Base-by-base conservation (phyloP, 1,140 invertebrate genomes). In the Pantala flavescens region DNA sequence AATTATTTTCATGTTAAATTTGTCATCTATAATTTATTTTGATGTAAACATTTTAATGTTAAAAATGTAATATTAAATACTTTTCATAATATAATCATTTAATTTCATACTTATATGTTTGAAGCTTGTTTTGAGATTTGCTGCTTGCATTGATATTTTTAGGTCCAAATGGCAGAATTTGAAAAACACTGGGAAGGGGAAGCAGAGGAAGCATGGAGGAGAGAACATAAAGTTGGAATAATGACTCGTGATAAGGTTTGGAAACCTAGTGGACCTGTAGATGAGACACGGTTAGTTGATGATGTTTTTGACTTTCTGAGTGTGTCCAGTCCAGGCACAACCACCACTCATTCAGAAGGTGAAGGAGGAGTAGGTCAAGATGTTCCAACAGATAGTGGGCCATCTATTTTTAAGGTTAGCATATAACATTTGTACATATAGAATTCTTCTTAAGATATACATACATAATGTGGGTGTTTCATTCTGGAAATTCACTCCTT, bases 301-400 rank as follows among this genome's bases (percentile, higher is more conserved):
- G 82, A 85, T 24, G 84, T 89, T 80, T 90, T 90, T 82, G 86
- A 85, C 70, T 88, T 88, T 77, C 80, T 88, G 42, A 84, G 82
- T 23, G 79, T 80, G 5, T 63, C 49, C 5, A 84, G 87, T 76
- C 81, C 80, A 24, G 78, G 80, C n/a, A 81, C 78, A 43, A 81
- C 83, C 71, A 77, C 80, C 0, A 78, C 81, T 19, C 82, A 80
- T 23, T 82, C 83, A 55, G 78, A 79, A 55, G 83, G 84, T 10
- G 86, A 86, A 76, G 80, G 80, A 78, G 85, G 84, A 2, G 43
- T 73, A 3, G 28, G 24, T 28, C 23, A 63, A 21, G 16, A 63
- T 19, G 49, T 63, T 19, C 49, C 16, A 14, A 63, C 12, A 7
- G 49, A 63, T 12, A 63, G 16, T 19, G 49, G 49, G 2, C 49